A percentile compares a stretch with the other conserved stretches of the same genome.
These are phyloP conservation scores for Formica aserva DNA, from an alignment of 2,888 invertebrate species.

Conservation along the genomic window DNA sequence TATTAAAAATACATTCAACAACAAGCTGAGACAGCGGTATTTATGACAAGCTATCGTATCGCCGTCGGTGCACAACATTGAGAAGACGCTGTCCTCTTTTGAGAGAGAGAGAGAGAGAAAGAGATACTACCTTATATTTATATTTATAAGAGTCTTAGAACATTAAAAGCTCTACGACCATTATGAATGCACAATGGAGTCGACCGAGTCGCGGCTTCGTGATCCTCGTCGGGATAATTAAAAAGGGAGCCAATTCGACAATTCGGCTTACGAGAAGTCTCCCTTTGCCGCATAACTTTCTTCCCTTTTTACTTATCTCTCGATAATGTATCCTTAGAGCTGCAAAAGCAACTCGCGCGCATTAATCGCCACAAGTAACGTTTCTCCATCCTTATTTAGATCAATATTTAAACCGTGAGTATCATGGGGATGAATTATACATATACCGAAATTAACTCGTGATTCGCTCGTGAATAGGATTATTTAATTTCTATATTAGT, in stretches of 20 bases:
- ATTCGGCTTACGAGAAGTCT: slow-evolving; percentile 45
- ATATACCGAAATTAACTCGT: neutral
- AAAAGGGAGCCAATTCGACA: slow-evolving; percentile 64
- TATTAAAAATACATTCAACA: slow-evolving; percentile 77
- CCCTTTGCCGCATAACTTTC: slow-evolving; percentile 30
- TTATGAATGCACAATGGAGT: slow-evolving; percentile 73
- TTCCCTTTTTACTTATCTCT: slow-evolving; percentile 18
- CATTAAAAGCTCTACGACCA: slow-evolving; percentile 67
- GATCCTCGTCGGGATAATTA: slow-evolving; percentile 61
- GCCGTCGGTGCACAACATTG: slow-evolving; percentile 2
- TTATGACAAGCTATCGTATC: neutral
- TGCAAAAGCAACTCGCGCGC: neutral
- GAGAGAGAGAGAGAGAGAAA: no score
- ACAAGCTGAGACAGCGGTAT: neutral
- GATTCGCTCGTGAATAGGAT: neutral
- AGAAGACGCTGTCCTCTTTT: slow-evolving; percentile 40
- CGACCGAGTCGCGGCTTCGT: slow-evolving; percentile 40
- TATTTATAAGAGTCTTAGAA: slow-evolving; percentile 80
- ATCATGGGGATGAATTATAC: neutral
- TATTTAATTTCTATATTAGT: neutral
- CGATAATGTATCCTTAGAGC: neutral
- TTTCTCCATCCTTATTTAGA: neutral
- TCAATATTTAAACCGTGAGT: neutral
- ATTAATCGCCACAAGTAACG: slow-evolving; percentile 3
- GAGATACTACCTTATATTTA: slow-evolving; percentile 61